Base-by-base conservation (phyloP, 2,888 invertebrate species). In the Nasonia oneida region DNA sequence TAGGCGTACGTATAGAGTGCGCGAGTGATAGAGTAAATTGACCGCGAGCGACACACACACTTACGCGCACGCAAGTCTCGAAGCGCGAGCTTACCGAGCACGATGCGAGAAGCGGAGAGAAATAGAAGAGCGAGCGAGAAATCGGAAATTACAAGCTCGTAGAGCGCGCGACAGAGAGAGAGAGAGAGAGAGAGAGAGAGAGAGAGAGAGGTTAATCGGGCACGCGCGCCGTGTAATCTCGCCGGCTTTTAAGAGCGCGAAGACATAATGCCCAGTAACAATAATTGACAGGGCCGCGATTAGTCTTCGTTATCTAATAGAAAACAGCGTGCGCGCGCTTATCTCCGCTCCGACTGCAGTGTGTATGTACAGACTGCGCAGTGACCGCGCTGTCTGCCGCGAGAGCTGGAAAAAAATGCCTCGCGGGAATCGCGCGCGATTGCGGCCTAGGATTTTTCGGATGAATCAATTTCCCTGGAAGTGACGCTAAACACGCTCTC, bases 211-310 rank as follows among this genome's bases (percentile, higher is more conserved):
- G 67, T 23, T 81, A 77, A 83, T 84, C 76, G 76, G 70, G 57
- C 76, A 84, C 84, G 78, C 42, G 10, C 6, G 76, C 12, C 53
- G 57, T 39, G 42, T 81, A 57, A 37, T 67, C 71, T 61, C 64
- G 74, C 73, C 42, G 53, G 77, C 74, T 79, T 85, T 81, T 81
- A 57, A 50, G 67, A 76, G 70, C 76, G 70, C 80, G 70, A 76
- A 77, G 74, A 79, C 74, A 74, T 64, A n/a, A 83, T 86, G 70
- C 67, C 67, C 53, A 75, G 75, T 73, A 79, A 71, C 76, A 84
- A 82, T 89, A 88, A 89, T 89, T 89, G 89, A 88, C 89, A 88
- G 89, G 87, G 88, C 87, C 86, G 87, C 89, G 89, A 89, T 89
- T 87, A 88, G 89, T 89, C 89, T 88, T 88, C 88, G 86, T 89